These are phyloP conservation scores for Amphiprion percula DNA, from an alignment of 2,113 vertebrate species.

Conservation along the genomic window DNA sequence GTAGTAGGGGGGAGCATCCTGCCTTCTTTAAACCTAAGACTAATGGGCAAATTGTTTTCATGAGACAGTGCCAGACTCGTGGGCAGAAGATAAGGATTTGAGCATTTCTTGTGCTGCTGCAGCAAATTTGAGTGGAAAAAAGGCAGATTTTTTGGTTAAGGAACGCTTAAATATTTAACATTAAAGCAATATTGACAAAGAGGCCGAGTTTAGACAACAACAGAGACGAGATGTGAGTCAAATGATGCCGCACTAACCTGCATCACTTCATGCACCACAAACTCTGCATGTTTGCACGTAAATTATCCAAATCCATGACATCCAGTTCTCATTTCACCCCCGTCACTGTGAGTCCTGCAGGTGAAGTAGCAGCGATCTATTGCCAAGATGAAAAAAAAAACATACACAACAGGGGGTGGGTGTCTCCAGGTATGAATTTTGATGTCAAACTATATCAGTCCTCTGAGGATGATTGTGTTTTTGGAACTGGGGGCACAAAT, in stretches of 20 bases:
- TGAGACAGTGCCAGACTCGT: conserved; percentile 54
- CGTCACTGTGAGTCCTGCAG: conserved; percentile 37
- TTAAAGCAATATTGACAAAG: conserved; percentile 45
- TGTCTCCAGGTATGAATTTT: conserved; percentile 28
- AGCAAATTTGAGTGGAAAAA: conserved; percentile 17
- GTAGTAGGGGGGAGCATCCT: conserved; percentile 3
- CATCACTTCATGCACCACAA: conserved; percentile 3
- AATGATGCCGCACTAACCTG: conserved; percentile 1
- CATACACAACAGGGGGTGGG: conserved; percentile 4
- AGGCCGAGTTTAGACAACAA: conserved; percentile 19
- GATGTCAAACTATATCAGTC: conserved; percentile 2
- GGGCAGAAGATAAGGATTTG: conserved; percentile 58
- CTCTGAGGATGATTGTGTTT: conserved; percentile 16
- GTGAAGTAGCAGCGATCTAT: conserved; percentile 28
- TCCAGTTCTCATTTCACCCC: fast-evolving
- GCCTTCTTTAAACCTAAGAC: conserved; percentile 53
- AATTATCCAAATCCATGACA: background rate
- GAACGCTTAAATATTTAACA: conserved; percentile 48
- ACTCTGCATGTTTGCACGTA: too few relatives aligned
- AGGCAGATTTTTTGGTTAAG: conserved; percentile 22
- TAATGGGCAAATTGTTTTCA: conserved; percentile 58
- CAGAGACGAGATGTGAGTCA: conserved; percentile 45
- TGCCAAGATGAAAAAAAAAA: conserved; percentile 14
- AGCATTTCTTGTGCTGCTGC: conserved; percentile 50
- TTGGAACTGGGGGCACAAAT: conserved; percentile 32